Evolutionary conservation across 2,113 vertebrate genomes (phyloP).

Genomic region (Ascaphus truei): DNA sequence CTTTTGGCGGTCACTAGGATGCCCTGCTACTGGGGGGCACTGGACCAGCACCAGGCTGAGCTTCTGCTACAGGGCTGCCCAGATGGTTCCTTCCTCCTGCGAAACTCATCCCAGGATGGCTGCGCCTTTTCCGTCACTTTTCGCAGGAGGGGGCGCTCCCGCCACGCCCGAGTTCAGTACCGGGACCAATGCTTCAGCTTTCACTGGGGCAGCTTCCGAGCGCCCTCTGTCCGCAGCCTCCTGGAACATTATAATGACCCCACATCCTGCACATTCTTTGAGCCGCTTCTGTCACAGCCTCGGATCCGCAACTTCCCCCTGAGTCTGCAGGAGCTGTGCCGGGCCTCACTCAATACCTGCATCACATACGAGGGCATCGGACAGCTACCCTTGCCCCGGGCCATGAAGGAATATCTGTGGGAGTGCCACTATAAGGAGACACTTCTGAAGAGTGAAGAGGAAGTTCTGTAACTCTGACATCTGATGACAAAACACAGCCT

Average conservation of each 20-base stretch:
- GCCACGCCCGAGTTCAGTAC: constrained; percentile 76
- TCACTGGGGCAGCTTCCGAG: constrained; percentile 75
- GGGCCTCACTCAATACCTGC: constrained; percentile 65
- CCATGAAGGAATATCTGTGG: constrained; percentile 75
- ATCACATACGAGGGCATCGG: constrained; percentile 73
- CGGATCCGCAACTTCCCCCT: constrained; percentile 68
- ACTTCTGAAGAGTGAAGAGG: constrained; percentile 67
- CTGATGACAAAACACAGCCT: no score
- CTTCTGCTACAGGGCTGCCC: constrained; percentile 69
- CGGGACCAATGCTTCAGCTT: constrained; percentile 84
- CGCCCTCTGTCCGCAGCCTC: constrained; percentile 66
- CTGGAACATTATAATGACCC: constrained; percentile 81
- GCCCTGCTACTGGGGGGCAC: constrained; percentile 77
- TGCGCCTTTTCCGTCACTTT: constrained; percentile 82
- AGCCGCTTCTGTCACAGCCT: constrained; percentile 72
- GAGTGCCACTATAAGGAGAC: constrained; percentile 82
- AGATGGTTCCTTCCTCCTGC: constrained; percentile 74
- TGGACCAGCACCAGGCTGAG: constrained; percentile 78
- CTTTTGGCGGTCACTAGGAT: constrained; percentile 69
- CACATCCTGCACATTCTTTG: constrained; percentile 80
- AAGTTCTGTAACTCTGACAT: no score
- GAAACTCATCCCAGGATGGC: constrained; percentile 79
- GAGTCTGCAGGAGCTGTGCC: constrained; percentile 69
- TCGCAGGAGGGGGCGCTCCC: constrained; percentile 73
- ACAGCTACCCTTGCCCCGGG: constrained; percentile 66